These are phyloP conservation scores for Lichenostomus cassidix DNA, from an alignment of 2,113 vertebrate species.

Conservation along the genomic window DNA sequence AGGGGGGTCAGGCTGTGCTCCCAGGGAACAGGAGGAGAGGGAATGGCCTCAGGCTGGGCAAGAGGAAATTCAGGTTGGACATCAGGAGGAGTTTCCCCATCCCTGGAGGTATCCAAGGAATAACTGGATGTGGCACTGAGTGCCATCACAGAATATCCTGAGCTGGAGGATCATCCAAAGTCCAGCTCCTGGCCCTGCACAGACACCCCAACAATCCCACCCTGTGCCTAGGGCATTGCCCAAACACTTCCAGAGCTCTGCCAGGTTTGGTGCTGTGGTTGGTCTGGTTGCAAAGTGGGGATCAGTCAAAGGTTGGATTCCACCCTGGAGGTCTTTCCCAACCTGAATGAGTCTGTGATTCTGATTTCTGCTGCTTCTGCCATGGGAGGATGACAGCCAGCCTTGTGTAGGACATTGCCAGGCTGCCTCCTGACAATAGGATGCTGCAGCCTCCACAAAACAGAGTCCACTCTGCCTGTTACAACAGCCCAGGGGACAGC, in stretches of 20 bases:
- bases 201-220: neutral
- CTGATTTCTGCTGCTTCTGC: neutral
- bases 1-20: neutral
- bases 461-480: rapidly evolving
- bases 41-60: neutral
- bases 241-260: neutral
- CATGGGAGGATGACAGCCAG: neutral
- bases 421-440: neutral
- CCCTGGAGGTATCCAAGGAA: neutral
- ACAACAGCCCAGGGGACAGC: neutral
- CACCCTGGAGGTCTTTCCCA: neutral
- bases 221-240: too few relatives aligned
- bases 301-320: neutral
- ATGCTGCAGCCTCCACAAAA: neutral
- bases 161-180: neutral
- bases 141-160: neutral
- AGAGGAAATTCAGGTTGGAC: rapidly evolving
- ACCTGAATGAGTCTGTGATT: neutral
- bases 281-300: neutral
- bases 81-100: rapidly evolving
- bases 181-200: neutral
- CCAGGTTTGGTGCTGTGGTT: neutral
- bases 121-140: too few relatives aligned
- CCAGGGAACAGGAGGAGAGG: neutral
- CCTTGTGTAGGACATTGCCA: neutral